phyloP scores from a whole-genome alignment of 2,797 vertebrate species.

The Phrynocephalus vlangalii region DNA sequence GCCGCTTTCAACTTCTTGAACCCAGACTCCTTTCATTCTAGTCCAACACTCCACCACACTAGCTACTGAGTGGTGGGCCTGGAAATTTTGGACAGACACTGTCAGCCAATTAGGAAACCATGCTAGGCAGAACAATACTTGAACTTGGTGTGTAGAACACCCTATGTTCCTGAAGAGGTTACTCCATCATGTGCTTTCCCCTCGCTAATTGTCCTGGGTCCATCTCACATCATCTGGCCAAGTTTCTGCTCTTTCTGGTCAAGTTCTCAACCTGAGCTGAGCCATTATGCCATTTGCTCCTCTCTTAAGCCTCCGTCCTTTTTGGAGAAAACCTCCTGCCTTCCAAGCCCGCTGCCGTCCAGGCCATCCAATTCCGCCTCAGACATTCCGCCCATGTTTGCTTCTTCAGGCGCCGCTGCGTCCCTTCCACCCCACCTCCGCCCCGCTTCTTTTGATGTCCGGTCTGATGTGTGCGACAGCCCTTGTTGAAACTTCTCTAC shows the following conservation, averaged over 20 bases:
- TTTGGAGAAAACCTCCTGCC: neutral
- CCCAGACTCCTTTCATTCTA: too few species aligned
- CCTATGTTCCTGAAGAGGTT: too few species aligned
- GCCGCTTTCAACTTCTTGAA: too few species aligned
- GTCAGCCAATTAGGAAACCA: too few species aligned
- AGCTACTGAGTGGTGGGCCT: too few species aligned
- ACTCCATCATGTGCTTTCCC: too few species aligned
- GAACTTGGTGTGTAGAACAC: too few species aligned
- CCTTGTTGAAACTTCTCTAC: neutral
- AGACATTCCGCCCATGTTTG: neutral
- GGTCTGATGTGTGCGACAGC: neutral
- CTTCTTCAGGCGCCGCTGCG: neutral
- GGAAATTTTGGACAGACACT: too few species aligned
- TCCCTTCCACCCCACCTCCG: neutral
- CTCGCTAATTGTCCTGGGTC: too few species aligned
- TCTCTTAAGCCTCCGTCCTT: neutral
- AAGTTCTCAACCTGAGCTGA: neutral
- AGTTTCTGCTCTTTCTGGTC: neutral
- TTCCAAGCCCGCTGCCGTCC: neutral
- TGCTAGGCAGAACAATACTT: too few species aligned
- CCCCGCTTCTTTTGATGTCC: neutral
- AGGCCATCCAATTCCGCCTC: neutral
- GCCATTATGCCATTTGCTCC: neutral
- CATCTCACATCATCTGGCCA: neutral
- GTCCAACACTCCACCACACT: too few species aligned